Percentiles rank a stretch among this genome's conserved stretches.
Evolutionary conservation across 2,888 invertebrate species (phyloP).

Genomic region (Chloroclysta siterata): DNA sequence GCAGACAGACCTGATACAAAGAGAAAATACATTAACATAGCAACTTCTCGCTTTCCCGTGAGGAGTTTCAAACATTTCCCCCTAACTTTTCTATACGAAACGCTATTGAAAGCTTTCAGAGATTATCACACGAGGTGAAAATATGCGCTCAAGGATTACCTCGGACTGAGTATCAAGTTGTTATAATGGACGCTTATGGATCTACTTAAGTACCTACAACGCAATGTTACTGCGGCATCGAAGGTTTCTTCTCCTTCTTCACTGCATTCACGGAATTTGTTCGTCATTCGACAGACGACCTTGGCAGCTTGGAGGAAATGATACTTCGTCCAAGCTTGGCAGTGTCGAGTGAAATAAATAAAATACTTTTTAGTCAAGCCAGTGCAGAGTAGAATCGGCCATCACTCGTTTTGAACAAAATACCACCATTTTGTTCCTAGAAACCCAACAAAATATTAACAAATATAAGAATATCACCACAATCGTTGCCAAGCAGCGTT

Average conservation of each 20-base stretch:
- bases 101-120: slow-evolving; percentile 81
- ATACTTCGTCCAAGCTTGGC: too few relatives aligned
- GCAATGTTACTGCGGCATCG: slow-evolving; percentile 9
- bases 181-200: slow-evolving; percentile 26
- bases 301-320: too few relatives aligned
- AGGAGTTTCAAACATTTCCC: slow-evolving; percentile 78
- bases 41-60: slow-evolving; percentile 68
- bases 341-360: too few relatives aligned
- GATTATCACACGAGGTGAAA: slow-evolving; percentile 79
- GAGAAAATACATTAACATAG: slow-evolving; percentile 82
- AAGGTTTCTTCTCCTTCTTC: not conserved
- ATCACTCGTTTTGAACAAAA: too few relatives aligned
- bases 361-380: too few relatives aligned
- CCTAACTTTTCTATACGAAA: slow-evolving; percentile 81
- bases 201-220: slow-evolving; percentile 6
- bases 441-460: too few relatives aligned
- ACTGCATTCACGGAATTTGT: too few relatives aligned
- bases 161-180: slow-evolving; percentile 66
- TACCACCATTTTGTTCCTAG: too few relatives aligned
- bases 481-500: too few relatives aligned
- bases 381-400: too few relatives aligned
- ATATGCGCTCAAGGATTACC: slow-evolving; percentile 78
- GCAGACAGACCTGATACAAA: slow-evolving; percentile 75
- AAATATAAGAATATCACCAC: too few relatives aligned
- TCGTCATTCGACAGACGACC: too few relatives aligned